These are phyloP conservation scores for Eretmocerus hayati DNA, from an alignment of 2,888 invertebrate genomes.

Conservation along the genomic window DNA sequence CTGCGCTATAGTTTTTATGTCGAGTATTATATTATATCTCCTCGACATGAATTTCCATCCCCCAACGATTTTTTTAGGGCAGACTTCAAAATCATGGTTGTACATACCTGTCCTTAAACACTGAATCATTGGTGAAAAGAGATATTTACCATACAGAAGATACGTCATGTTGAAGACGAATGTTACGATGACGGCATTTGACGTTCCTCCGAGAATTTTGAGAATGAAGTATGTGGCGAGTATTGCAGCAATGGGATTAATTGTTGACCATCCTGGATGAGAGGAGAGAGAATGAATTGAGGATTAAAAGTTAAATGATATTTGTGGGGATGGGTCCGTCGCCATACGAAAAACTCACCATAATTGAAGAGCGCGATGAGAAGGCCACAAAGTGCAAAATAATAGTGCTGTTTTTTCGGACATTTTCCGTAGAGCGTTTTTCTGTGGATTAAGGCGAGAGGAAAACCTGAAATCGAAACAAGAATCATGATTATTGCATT, in stretches of 20 bases:
- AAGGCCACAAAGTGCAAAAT: conserved; percentile 66
- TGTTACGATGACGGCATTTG: conserved; percentile 59
- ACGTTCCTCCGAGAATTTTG: conserved; percentile 57
- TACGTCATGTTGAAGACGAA: conserved; percentile 79
- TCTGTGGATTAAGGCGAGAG: conserved; percentile 62
- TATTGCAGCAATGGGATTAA: conserved; percentile 71
- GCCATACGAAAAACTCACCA: conserved; percentile 56
- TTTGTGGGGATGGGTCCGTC: too few relatives aligned
- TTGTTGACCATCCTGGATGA: conserved; percentile 53
- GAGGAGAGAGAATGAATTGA: too few relatives aligned
- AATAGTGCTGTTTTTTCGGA: conserved; percentile 61
- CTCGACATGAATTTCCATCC: too few relatives aligned
- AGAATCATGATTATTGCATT: too few relatives aligned
- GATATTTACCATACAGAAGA: conserved; percentile 55
- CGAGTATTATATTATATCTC: too few relatives aligned
- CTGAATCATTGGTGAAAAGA: too few relatives aligned
- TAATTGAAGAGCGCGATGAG: conserved; percentile 78
- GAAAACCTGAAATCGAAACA: conserved; percentile 57
- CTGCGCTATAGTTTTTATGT: too few relatives aligned
- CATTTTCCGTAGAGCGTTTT: conserved; percentile 52
- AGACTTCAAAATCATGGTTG: too few relatives aligned
- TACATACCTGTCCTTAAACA: too few relatives aligned
- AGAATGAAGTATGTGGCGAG: conserved; percentile 65
- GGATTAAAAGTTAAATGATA: too few relatives aligned
- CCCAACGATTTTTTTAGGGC: too few relatives aligned